phyloP scores from a whole-genome alignment of 2,797 vertebrate species.

The Harpagifer antarcticus region DNA sequence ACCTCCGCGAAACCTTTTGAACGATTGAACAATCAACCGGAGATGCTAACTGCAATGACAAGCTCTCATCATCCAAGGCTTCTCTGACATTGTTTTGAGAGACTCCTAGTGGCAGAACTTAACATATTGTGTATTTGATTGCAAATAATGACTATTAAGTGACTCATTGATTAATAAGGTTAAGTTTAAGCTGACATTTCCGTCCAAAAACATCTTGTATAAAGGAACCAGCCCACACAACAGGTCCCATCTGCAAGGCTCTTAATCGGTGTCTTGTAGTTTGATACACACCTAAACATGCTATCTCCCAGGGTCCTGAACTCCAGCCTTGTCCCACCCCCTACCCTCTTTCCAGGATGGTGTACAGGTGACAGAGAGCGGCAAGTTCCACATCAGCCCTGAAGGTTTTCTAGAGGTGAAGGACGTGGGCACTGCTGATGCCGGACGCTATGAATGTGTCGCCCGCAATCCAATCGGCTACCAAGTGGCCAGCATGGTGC shows the following conservation, averaged over 20 bases:
- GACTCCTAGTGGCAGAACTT: no score
- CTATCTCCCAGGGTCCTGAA: constrained; percentile 12
- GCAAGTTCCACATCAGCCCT: constrained; percentile 94
- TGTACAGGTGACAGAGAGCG: constrained; percentile 97
- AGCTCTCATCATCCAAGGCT: no score
- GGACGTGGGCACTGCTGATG: constrained; percentile 93
- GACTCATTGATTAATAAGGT: not conserved
- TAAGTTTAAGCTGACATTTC: not conserved
- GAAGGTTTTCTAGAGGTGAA: constrained; percentile 95
- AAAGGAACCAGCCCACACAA: not conserved
- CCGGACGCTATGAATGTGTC: constrained; percentile 94
- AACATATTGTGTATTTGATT: no score
- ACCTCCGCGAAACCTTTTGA: no score
- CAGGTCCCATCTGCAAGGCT: not conserved
- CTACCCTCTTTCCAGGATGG: constrained; percentile 86
- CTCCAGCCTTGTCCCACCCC: not conserved
- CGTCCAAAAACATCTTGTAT: not conserved
- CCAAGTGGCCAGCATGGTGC: constrained; percentile 93
- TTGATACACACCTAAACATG: constrained; percentile 13
- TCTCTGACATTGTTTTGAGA: no score
- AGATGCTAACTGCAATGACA: no score
- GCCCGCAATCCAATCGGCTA: constrained; percentile 96
- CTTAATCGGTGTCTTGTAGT: constrained; percentile 6
- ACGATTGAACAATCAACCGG: no score
- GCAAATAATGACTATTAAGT: not conserved